A percentile compares a stretch with the other conserved stretches of the same genome.
These are phyloP conservation scores for Drosophila paranaensis DNA, from an alignment of 2,888 invertebrate genomes.

Conservation along the genomic window DNA sequence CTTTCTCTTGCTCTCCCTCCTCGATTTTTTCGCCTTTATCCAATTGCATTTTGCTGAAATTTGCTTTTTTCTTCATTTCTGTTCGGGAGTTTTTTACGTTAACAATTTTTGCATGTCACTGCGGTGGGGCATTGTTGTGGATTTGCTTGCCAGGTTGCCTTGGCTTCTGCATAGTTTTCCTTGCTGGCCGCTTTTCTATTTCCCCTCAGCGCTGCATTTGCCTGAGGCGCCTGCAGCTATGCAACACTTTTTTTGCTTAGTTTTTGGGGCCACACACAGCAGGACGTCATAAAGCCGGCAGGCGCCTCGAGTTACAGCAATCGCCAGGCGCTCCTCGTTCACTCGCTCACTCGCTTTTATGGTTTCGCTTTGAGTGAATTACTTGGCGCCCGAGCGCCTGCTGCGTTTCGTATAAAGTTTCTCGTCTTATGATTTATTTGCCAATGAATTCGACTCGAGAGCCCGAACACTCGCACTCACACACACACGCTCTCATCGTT, in stretches of 20 bases:
- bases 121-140: slow-evolving; percentile 31
- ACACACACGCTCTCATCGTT: slow-evolving; percentile 10
- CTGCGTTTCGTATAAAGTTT: slow-evolving; percentile 41
- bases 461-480: slow-evolving; percentile 7
- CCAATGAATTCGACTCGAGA: slow-evolving; percentile 44
- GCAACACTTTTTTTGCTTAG: slow-evolving; percentile 48
- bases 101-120: slow-evolving; percentile 35
- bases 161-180: slow-evolving; percentile 15
- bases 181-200: not conserved
- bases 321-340: not conserved
- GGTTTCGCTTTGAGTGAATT: slow-evolving; percentile 60
- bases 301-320: slow-evolving; percentile 43
- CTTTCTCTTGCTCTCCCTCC: not conserved
- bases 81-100: slow-evolving; percentile 5
- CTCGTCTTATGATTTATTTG: slow-evolving; percentile 69
- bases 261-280: slow-evolving; percentile 19
- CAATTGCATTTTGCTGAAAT: slow-evolving; percentile 26
- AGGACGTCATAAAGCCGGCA: slow-evolving; percentile 32
- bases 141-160: slow-evolving; percentile 30
- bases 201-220: not conserved
- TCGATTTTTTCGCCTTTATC: not conserved
- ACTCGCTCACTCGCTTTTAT: slow-evolving; percentile 30
- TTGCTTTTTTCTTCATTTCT: slow-evolving; percentile 3
- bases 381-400: slow-evolving; percentile 64
- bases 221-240: slow-evolving; percentile 65